Evolutionary conservation across 2,113 vertebrate species (phyloP), one percentile per base, ranked within the genome.

Genomic region (Sylvicapra grimmia): DNA sequence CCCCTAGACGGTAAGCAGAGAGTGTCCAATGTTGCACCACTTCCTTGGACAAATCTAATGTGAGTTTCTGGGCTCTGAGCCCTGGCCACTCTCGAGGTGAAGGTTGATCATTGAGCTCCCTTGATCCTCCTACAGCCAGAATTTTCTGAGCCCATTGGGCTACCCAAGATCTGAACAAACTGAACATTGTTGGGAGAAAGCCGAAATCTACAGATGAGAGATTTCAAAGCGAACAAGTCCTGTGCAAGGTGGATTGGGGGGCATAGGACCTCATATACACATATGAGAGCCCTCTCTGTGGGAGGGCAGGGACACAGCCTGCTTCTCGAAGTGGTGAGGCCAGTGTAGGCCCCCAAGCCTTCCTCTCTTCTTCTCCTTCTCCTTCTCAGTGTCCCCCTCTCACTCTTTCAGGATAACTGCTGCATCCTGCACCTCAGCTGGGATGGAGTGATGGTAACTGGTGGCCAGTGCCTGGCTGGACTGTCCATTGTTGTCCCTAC

Each of bases 171-270:
- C 6, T 47, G 86, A 54, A 16, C 40, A 21, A 10, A 85, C 49
- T 18, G 19, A 36, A 10, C 0, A 1, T 12, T 11, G 23, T 40
- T 29, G 8, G 77, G 56, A 18, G 63, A 40, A 85, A 31, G 36
- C 47, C 5, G 2, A 27, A 14, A 0, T 13, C 29, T 49, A 12
- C 29, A 40, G 54, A 47, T 16, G 11, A 58, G 56, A 82, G 56
- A 21, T 59, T 36, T 95, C 14, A 59, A 21, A 68, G 51, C 0
- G 0, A 1, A 9, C 40, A 3, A 7, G 2, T 15, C 2, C 1
- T 23, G 18, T 33, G 8, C 1, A 5, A 44, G 29, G 44, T 47
- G 3, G 29, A 3, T 1, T 80, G 53, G 23, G 40, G 1, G 31
- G 6, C 14, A 3, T 1, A 29, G 44, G 15, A 51, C 8, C 13